Conservation (phyloP, 2,888 invertebrate genomes). For the Dolomedes plantarius region DNA sequence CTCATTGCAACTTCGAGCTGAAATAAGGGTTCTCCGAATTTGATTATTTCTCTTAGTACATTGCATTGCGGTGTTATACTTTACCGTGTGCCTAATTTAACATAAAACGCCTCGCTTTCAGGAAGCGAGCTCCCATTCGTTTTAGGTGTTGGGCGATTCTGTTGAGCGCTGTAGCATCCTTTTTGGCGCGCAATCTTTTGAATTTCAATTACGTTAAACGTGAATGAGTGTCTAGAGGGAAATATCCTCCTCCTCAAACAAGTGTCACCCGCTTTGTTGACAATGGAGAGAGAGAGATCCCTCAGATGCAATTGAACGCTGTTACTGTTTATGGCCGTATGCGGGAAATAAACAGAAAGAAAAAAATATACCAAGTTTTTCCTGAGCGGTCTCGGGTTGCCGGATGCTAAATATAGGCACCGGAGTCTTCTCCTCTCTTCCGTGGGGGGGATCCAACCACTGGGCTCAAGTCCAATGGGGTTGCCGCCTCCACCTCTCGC, state of each 20-base stretch:
- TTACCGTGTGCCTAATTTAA: no score
- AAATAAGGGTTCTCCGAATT: no score
- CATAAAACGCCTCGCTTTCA: no score
- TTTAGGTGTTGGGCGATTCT: no score
- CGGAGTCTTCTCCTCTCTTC: slow-evolving; percentile 3
- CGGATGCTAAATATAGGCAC: slow-evolving; percentile 63
- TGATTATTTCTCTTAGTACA: no score
- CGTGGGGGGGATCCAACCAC: slow-evolving; percentile 37
- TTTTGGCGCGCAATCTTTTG: no score
- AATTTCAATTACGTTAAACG: no score
- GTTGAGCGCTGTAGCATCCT: no score
- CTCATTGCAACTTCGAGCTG: no score
- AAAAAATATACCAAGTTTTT: no score
- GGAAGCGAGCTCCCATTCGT: no score
- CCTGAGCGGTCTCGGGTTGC: slow-evolving; percentile 35
- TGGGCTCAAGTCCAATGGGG: slow-evolving; percentile 64
- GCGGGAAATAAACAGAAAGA: neutral
- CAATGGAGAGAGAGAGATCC: neutral
- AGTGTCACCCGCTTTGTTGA: slow-evolving; percentile 42
- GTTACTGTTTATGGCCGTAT: slow-evolving; percentile 58
- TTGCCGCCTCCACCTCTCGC: slow-evolving; percentile 23
- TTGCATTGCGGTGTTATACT: no score
- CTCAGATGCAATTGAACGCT: slow-evolving; percentile 28
- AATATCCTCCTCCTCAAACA: slow-evolving; percentile 33
- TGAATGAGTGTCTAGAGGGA: neutral